Percentiles rank a stretch among this genome's conserved stretches.
Conservation (phyloP, 2,113 vertebrate genomes). For the Rana temporaria region DNA sequence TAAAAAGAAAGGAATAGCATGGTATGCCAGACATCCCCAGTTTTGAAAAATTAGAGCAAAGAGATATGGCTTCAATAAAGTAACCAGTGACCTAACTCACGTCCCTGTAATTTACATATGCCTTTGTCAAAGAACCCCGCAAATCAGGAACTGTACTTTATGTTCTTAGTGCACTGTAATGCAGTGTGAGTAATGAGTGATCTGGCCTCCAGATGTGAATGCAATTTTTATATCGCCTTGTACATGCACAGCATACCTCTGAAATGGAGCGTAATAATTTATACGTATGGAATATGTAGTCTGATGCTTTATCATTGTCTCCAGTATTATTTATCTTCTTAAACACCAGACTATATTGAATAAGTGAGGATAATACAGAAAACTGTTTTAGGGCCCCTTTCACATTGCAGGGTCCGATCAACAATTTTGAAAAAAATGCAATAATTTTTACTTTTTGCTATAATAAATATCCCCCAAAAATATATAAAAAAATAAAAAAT, state of each 20-base stretch:
- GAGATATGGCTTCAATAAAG: conserved; percentile 37
- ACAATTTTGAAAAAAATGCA: no score
- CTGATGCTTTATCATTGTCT: not conserved
- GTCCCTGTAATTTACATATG: not conserved
- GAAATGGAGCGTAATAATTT: not conserved
- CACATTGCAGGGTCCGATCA: no score
- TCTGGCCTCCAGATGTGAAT: conserved; percentile 70
- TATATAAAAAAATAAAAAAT: no score
- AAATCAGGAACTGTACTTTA: conserved; percentile 57
- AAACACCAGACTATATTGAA: not conserved
- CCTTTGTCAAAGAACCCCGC: conserved; percentile 3
- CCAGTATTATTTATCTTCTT: not conserved
- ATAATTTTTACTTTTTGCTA: no score
- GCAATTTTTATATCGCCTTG: conserved; percentile 11
- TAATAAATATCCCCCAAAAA: no score
- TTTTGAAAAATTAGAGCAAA: not conserved
- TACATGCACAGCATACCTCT: not conserved
- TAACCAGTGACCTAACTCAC: not conserved
- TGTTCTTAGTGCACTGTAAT: conserved; percentile 31
- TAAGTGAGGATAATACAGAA: no score
- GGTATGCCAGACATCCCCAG: conserved; percentile 4
- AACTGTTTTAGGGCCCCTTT: no score
- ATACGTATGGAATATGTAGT: not conserved
- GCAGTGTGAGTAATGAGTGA: conserved; percentile 10
- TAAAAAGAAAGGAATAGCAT: not conserved